These are phyloP conservation scores for Penaeus monodon DNA, from an alignment of 2,888 invertebrate genomes.

Conservation along the genomic window DNA sequence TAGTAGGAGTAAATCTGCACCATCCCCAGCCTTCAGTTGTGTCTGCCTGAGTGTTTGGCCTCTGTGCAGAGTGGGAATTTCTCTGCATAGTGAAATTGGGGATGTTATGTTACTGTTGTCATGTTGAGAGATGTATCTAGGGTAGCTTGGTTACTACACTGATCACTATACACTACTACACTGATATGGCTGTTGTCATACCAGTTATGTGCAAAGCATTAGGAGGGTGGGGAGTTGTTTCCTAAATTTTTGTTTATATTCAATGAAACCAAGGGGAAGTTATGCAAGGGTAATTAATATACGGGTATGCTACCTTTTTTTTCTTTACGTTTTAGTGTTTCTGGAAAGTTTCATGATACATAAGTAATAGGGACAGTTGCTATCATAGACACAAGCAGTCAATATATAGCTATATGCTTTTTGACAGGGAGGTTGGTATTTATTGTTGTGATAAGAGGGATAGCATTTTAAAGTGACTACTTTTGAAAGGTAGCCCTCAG, in stretches of 20 bases:
- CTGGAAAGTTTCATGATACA: constrained; percentile 3
- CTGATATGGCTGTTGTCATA: neutral
- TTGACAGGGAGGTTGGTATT: constrained; percentile 43
- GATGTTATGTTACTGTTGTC: constrained; percentile 22
- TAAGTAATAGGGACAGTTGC: constrained; percentile 8
- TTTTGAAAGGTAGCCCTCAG: neutral
- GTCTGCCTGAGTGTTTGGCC: constrained; percentile 46
- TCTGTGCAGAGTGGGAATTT: constrained; percentile 25
- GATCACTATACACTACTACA: too few species aligned
- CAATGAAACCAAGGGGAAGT: constrained; percentile 22
- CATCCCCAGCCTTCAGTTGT: constrained; percentile 50
- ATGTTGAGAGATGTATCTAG: constrained; percentile 32
- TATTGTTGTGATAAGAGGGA: constrained; percentile 44
- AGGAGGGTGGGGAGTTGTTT: constrained; percentile 26
- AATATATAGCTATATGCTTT: constrained; percentile 29
- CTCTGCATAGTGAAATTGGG: constrained; percentile 25
- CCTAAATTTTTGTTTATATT: constrained; percentile 40
- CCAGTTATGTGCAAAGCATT: constrained; percentile 26
- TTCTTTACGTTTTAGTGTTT: constrained; percentile 39
- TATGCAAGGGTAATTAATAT: constrained; percentile 36
- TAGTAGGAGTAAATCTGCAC: constrained; percentile 45
- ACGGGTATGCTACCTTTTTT: constrained; percentile 57
- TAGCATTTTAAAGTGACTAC: constrained; percentile 7
- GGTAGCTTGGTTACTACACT: constrained; percentile 11
- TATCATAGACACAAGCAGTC: constrained; percentile 2